Conservation (phyloP, 2,113 vertebrate genomes). For the Gracilinanus agilis region DNA sequence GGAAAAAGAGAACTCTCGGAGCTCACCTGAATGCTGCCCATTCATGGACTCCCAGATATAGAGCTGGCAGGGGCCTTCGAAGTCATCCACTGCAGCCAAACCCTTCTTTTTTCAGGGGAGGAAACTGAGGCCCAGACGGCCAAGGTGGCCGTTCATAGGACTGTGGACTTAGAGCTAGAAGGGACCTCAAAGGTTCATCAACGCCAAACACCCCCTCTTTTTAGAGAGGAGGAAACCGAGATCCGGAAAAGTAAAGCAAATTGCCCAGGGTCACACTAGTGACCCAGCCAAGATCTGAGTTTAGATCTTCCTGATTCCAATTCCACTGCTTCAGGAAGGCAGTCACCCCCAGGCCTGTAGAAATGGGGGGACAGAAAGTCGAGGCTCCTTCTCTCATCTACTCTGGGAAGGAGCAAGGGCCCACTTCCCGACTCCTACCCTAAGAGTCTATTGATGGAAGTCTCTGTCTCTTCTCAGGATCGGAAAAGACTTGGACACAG, state of each 20-base stretch:
- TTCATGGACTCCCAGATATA: neutral
- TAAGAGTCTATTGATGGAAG: neutral
- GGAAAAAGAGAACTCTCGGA: constrained; percentile 69
- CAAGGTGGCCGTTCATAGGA: neutral
- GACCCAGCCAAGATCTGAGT: neutral
- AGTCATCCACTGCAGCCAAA: neutral
- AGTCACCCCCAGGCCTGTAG: neutral
- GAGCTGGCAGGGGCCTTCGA: constrained; percentile 46
- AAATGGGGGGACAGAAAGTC: neutral
- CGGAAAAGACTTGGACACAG: neutral
- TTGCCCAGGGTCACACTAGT: neutral
- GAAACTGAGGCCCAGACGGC: neutral
- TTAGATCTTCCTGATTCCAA: neutral
- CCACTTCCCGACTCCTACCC: neutral
- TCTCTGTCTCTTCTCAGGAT: neutral
- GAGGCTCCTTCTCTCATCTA: neutral
- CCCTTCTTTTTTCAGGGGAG: neutral
- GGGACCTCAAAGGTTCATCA: neutral
- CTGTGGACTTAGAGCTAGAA: neutral
- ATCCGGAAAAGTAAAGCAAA: too few relatives aligned
- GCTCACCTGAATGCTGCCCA: neutral
- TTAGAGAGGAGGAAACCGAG: neutral
- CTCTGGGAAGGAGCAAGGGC: neutral
- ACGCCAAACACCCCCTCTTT: neutral
- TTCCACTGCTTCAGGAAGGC: neutral